These are phyloP conservation scores for Tetheella fluctuosa DNA, from an alignment of 2,888 invertebrate genomes.

Conservation along the genomic window DNA sequence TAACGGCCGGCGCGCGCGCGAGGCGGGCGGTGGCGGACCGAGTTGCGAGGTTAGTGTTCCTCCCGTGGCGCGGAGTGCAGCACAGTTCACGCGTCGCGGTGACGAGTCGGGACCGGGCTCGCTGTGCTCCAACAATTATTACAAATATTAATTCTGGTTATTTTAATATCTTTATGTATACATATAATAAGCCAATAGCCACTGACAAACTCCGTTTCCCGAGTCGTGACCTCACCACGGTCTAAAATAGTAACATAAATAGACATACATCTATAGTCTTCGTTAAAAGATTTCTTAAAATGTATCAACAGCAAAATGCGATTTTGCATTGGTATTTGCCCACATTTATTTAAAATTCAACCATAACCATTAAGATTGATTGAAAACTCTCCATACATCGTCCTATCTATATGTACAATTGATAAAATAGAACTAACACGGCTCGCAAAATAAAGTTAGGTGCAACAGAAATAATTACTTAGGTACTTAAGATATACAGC, in stretches of 20 bases:
- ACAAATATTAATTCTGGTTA: not conserved
- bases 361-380: constrained; percentile 68
- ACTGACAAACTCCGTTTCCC: constrained; percentile 35
- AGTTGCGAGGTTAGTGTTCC: constrained; percentile 67
- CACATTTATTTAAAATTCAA: constrained; percentile 69
- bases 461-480: constrained; percentile 75
- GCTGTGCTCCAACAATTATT: constrained; percentile 23
- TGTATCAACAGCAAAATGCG: constrained; percentile 66
- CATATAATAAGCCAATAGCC: constrained; percentile 11
- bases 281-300: constrained; percentile 54
- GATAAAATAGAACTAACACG: constrained; percentile 75
- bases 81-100: constrained; percentile 15
- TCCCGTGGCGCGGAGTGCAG: constrained; percentile 28
- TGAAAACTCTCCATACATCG: constrained; percentile 72
- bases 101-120: constrained; percentile 17
- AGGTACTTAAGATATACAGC: constrained; percentile 74
- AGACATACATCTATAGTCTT: constrained; percentile 67
- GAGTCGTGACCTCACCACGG: constrained; percentile 50
- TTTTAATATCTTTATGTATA: constrained; percentile 4
- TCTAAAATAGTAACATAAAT: constrained; percentile 62
- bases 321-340: constrained; percentile 68
- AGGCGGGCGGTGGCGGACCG: constrained; percentile 32
- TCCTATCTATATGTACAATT: constrained; percentile 81
- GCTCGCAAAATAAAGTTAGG: constrained; percentile 76
- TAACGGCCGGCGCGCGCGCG: constrained; percentile 37